These are phyloP conservation scores for Artemia sinica DNA, from an alignment of 2,888 invertebrate genomes.

Conservation along the genomic window DNA sequence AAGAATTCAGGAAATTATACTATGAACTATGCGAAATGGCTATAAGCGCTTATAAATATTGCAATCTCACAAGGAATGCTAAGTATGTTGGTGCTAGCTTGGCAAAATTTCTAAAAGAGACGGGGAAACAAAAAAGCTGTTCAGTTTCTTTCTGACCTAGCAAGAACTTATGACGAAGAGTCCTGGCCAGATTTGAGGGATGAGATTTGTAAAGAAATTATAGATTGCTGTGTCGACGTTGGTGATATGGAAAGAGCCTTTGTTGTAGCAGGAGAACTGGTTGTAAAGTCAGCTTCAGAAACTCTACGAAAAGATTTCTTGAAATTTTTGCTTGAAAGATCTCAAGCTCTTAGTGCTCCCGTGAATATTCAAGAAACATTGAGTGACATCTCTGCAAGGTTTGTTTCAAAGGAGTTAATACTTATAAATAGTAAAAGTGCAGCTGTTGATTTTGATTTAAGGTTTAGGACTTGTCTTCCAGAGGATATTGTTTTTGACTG, in stretches of 20 bases:
- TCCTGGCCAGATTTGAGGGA: slow-evolving; percentile 68
- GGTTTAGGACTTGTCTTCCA: not conserved
- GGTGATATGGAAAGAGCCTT: slow-evolving; percentile 47
- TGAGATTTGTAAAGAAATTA: slow-evolving; percentile 62
- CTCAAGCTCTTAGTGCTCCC: not conserved
- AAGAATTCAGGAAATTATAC: slow-evolving; percentile 22
- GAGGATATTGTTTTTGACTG: slow-evolving; percentile 8
- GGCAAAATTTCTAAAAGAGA: slow-evolving; percentile 70
- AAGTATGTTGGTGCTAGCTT: slow-evolving; percentile 64
- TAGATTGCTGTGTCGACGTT: slow-evolving; percentile 64
- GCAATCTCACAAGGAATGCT: slow-evolving; percentile 63
- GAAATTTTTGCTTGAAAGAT: not conserved
- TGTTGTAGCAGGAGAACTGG: not conserved
- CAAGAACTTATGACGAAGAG: slow-evolving; percentile 69
- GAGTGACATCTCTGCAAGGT: not conserved
- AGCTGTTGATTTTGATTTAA: not conserved
- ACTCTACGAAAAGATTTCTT: slow-evolving; percentile 2
- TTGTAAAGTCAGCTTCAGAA: slow-evolving; percentile 1
- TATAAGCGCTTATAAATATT: slow-evolving; percentile 90
- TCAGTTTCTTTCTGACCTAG: slow-evolving; percentile 65
- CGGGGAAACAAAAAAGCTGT: slow-evolving; percentile 75
- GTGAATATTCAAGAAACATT: not conserved
- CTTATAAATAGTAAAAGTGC: not conserved
- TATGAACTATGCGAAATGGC: slow-evolving; percentile 78
- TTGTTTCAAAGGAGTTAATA: not conserved